Percentiles rank a stretch among this genome's conserved stretches.
Evolutionary conservation across 1,140 invertebrate species (phyloP).

Genomic region (Drosophila hydei): DNA sequence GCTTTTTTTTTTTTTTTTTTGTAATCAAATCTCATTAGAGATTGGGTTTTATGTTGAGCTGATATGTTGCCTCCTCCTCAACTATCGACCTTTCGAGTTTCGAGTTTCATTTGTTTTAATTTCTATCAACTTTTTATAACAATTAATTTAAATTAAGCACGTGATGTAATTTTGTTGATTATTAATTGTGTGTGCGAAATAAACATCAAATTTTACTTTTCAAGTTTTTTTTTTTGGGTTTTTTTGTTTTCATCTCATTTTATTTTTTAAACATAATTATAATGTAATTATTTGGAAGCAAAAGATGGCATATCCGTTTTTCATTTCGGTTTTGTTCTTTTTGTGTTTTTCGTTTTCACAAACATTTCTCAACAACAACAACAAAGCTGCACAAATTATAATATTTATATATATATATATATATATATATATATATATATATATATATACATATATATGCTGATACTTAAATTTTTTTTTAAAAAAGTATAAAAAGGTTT

Average conservation of each 20-base stretch:
- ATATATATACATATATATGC: conserved; percentile 53
- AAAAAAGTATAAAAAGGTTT: conserved; percentile 50
- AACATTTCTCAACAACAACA: conserved; percentile 46
- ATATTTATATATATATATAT: conserved; percentile 32
- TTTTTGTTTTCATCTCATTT: conserved; percentile 16
- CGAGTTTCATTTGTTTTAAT: conserved; percentile 3
- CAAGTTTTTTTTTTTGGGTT: conserved; percentile 48
- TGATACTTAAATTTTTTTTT: conserved; percentile 57
- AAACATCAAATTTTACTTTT: conserved; percentile 76
- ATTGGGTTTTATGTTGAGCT: conserved; percentile 36
- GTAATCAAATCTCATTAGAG: conserved; percentile 30
- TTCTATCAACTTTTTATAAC: conserved; percentile 19
- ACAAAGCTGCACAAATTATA: conserved; percentile 47
- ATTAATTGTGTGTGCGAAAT: conserved; percentile 52
- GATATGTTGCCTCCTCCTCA: conserved; percentile 43
- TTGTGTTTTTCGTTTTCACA: conserved; percentile 33
- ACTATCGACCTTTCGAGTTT: conserved; percentile 29
- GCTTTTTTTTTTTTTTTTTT: background rate
- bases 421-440: conserved; percentile 48
- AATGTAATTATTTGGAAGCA: conserved; percentile 79
- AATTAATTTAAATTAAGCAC: conserved; percentile 25
- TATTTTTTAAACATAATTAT: conserved; percentile 69
- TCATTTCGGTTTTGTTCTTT: conserved; percentile 31
- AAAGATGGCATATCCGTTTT: conserved; percentile 74
- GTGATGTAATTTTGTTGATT: conserved; percentile 26